A percentile compares a stretch with the other conserved stretches of the same genome.
Conservation (phyloP, 1,140 invertebrate genomes). For the Drosophila athabasca region DNA sequence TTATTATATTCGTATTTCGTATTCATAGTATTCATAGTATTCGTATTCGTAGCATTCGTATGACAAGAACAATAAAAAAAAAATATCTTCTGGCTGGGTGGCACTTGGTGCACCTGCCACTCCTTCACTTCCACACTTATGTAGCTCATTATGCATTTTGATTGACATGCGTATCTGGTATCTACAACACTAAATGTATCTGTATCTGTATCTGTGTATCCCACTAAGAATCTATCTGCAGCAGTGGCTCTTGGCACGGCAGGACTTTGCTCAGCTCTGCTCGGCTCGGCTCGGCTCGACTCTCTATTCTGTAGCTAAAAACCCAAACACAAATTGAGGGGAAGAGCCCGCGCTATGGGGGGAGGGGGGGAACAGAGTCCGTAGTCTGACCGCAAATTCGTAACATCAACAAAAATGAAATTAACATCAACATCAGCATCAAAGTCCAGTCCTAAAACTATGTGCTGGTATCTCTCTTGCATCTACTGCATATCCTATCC, state of each 20-base stretch:
- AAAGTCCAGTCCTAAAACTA: too few relatives aligned
- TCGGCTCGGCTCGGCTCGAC: too few relatives aligned
- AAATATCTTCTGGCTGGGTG: not conserved
- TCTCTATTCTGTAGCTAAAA: conserved; percentile 8
- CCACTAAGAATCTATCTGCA: not conserved
- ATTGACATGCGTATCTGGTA: conserved; percentile 69
- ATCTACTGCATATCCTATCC: conserved; percentile 5
- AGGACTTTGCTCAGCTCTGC: too few relatives aligned
- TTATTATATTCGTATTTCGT: too few relatives aligned
- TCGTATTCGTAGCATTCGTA: too few relatives aligned
- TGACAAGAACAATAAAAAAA: too few relatives aligned
- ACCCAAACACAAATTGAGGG: conserved; percentile 8
- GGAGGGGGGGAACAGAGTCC: not conserved
- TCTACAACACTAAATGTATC: conserved; percentile 52
- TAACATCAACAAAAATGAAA: conserved; percentile 76
- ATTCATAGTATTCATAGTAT: too few relatives aligned
- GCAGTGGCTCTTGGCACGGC: conserved; percentile 5
- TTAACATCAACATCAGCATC: conserved; percentile 67
- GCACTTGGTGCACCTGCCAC: too few relatives aligned
- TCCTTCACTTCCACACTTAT: conserved; percentile 6
- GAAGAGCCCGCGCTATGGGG: not conserved
- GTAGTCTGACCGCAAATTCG: conserved; percentile 65
- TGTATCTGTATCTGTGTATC: conserved; percentile 10
- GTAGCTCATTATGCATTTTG: conserved; percentile 71
- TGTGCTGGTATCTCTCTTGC: conserved; percentile 11